Evolutionary conservation across 2,113 vertebrate species (phyloP), one percentile per base, ranked within the genome.

Genomic region (Scopus umbretta): DNA sequence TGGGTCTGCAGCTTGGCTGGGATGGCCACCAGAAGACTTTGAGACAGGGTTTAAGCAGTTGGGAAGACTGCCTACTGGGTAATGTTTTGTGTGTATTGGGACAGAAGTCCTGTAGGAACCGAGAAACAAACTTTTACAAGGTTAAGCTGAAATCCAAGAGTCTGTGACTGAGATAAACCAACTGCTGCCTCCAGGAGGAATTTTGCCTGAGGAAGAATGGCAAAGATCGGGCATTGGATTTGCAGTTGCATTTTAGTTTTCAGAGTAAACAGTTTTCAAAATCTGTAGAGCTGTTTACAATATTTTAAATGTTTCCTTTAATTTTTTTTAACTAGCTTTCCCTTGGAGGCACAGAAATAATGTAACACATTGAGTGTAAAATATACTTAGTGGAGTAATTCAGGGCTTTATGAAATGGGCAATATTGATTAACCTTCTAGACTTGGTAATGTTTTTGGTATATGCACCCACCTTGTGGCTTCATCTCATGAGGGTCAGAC

Each of bases 371-470:
- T 70, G 50, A 94, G 79, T 92, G 89, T 86, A 66, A 96, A 95
- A 75, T 62, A 50, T 13, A 62, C 45, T 84, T 92, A 75, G 70
- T 75, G 49, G 40, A 40, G 80, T 85, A 92, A 92, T 80, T 42
- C 62, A 68, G 38, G 21, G 49, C 53, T 75, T 25, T 26, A 53
- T 79, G 55, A 75, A 91, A 91, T 75, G 42, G 62, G 61, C 62
- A 66, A n/a, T 76, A 43, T 27, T 76, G 85, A 93, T 96, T 95
- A 92, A 88, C 58, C 62, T 90, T 76, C 70, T 68, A 26, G 32
- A 75, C 22, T 49, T 91, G 25, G 14, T 65, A 34, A 61, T 19
- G 45, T 38, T 94, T 85, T 89, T 45, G 27, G 62, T 80, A 8
- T 53, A 58, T 38, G 38, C 26, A 36, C 75, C 29, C 23, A 83